Base-by-base conservation (phyloP, 2,888 invertebrate genomes). In the Tetrapedia diversipes region DNA sequence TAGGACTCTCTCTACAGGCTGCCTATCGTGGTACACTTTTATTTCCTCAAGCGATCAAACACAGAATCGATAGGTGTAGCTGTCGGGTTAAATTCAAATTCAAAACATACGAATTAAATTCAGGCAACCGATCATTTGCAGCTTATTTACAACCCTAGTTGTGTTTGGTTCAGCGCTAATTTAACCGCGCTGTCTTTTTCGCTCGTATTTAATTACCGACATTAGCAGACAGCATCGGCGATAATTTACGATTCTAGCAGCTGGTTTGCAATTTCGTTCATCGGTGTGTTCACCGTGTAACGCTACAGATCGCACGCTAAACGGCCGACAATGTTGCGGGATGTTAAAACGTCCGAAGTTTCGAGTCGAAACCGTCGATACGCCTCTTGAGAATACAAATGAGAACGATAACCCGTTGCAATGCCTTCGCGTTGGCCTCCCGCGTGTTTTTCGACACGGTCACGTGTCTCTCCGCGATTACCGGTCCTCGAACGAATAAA, bases 391-490 rank as follows among this genome's bases (percentile, higher is more conserved):
- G 32, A 16, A 53, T 29, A 51, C 3, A 60, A 45, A 47, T 7
- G 32, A 14, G 32, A 14, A 14, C 24, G 49, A 71, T 71, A 51
- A 57, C 43, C 24, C 32, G 4, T 43, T 4, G n/a, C 45, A 27
- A n/a, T 37, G 22, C n/a, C 22, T 39, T 41, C 41, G 27, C 39
- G 51, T 63, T 19, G 37, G 19, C 32, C 47, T 78, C n/a, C n/a
- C 59, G 78, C 67, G 65, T 83, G 81, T 72, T 63, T 77, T 57
- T 84, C 67, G 69, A 80, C 67, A 79, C 64, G 61, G 54, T 84
- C 69, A 79, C 73, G 70, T 81, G 77, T 73, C 54, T 49, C 19
- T 16, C 7, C 29, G 43, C 77, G 77, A 84, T 81, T 81, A 81
- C 41, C 71, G 24, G 16, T 19, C 37, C 24, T 6, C 27, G 49